Base-by-base conservation (phyloP, 2,888 invertebrate species). In the Bombylius discolor region DNA sequence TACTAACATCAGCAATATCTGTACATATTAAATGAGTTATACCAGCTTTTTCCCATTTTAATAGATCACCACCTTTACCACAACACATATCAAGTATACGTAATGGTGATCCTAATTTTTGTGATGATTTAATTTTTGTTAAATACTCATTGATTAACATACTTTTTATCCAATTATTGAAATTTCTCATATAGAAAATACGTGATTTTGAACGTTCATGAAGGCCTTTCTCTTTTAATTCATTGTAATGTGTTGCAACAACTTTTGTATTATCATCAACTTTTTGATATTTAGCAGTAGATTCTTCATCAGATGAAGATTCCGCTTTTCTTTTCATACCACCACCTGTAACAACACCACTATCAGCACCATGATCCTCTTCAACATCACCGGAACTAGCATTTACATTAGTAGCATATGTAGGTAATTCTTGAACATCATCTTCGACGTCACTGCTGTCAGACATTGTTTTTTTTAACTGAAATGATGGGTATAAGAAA, bases 81-180 rank as follows among this genome's bases (percentile, higher is more conserved):
- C 96, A 96, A 65, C 96, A 94, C 79, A 99, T 84, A 71, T 99
- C 99, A 53, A 97, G 76, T 0, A 94, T 90, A 57, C 81, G 79
- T 39, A 89, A 64, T 1, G 82, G 78, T 54, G 80, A 78, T n/a
- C 85, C 84, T 61, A 82, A 78, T 60, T 81, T 81, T 65, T 81
- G 84, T 5, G 67, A 74, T 62, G 80, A 79, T 66, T 80, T 83
- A 49, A 83, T 79, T 71, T 81, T 84, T 60, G 76, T 81, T 65
- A 82, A 76, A 73, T 86, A 85, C 75, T 88, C 83, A 80, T 89
- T 85, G 65, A 99, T 97, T 1, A 96, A 78, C 78, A 93, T 89
- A 72, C 92, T 91, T 77, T 99, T 99, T 13, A 96, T 85, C 98
- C 98, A 99, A 73, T 99, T 99, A 73, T 99, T 99, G 70, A 98